A percentile compares a stretch with the other conserved stretches of the same genome.
Evolutionary conservation across 2,113 vertebrate species (phyloP).

Genomic region (Clupea harengus): DNA sequence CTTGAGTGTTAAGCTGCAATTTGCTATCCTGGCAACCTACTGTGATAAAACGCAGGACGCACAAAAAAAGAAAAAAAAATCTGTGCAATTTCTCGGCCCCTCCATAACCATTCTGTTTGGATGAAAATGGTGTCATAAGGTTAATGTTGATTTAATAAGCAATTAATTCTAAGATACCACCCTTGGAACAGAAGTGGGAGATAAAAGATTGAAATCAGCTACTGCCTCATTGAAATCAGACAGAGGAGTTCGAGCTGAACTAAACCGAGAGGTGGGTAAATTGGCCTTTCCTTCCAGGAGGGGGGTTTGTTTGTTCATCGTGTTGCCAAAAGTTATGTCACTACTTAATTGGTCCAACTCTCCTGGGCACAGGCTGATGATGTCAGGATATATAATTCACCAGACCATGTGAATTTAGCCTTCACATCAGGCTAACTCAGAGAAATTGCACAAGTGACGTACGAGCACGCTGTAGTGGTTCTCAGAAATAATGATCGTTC

Average conservation of each 20-base stretch:
- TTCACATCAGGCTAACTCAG: neutral
- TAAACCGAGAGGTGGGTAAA: constrained; percentile 26
- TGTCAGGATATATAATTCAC: constrained; percentile 48
- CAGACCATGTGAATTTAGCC: constrained; percentile 22
- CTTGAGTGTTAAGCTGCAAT: too few species aligned
- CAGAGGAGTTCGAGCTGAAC: neutral
- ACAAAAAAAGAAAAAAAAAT: neutral
- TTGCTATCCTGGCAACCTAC: too few species aligned
- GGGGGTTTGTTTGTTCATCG: constrained; percentile 59
- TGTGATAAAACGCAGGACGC: too few species aligned
- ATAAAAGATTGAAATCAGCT: constrained; percentile 59
- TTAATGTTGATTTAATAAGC: constrained; percentile 69
- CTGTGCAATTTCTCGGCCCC: constrained; percentile 24
- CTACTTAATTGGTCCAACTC: constrained; percentile 64
- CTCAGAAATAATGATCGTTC: neutral
- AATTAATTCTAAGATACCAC: constrained; percentile 60
- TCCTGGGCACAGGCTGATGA: constrained; percentile 56
- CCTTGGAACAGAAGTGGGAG: constrained; percentile 49
- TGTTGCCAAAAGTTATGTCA: constrained; percentile 51
- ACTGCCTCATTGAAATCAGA: constrained; percentile 48
- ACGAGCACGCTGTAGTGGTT: neutral
- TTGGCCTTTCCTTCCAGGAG: constrained; percentile 40
- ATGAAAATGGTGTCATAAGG: constrained; percentile 56
- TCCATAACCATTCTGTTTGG: constrained; percentile 44
- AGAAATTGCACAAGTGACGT: neutral